Conservation (phyloP, 2,888 invertebrate genomes). For the Napeogenes sylphis region DNA sequence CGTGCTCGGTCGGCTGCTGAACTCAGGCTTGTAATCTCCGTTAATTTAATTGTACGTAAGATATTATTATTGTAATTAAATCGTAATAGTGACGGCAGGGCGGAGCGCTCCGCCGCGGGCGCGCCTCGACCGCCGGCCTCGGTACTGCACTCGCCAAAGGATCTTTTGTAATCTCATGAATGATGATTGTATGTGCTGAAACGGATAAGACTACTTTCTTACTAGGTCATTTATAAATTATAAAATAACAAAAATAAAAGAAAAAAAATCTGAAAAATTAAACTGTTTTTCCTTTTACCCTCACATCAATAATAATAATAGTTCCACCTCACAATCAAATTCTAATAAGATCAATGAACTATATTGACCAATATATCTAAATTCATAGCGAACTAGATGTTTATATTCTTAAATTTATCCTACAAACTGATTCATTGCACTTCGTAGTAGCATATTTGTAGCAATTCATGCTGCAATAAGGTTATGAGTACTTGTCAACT, state of each 20-base stretch:
- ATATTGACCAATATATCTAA: slow-evolving; percentile 62
- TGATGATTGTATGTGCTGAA: slow-evolving; percentile 79
- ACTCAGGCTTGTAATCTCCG: slow-evolving; percentile 76
- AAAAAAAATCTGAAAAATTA: slow-evolving; percentile 72
- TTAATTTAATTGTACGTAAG: slow-evolving; percentile 79
- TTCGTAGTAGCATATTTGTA: too few species aligned
- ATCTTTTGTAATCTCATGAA: slow-evolving; percentile 79
- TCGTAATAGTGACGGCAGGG: slow-evolving; percentile 73
- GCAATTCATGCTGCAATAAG: too few species aligned
- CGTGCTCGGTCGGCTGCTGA: slow-evolving; percentile 70
- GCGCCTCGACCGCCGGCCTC: slow-evolving; percentile 70
- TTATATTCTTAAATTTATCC: neutral
- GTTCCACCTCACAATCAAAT: slow-evolving; percentile 2
- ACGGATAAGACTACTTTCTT: slow-evolving; percentile 80
- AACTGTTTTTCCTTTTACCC: slow-evolving; percentile 51
- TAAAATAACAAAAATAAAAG: slow-evolving; percentile 75
- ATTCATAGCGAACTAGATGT: slow-evolving; percentile 32
- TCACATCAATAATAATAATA: slow-evolving; percentile 17
- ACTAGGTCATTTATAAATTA: slow-evolving; percentile 80
- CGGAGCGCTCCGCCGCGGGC: slow-evolving; percentile 72
- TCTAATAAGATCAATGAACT: slow-evolving; percentile 45
- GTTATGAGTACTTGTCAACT: too few species aligned
- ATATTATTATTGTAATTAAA: slow-evolving; percentile 76
- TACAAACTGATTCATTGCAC: too few species aligned
- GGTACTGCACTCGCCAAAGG: slow-evolving; percentile 79